phyloP scores from a whole-genome alignment of 2,888 invertebrate genomes.

The Philopedon plagiatum region DNA sequence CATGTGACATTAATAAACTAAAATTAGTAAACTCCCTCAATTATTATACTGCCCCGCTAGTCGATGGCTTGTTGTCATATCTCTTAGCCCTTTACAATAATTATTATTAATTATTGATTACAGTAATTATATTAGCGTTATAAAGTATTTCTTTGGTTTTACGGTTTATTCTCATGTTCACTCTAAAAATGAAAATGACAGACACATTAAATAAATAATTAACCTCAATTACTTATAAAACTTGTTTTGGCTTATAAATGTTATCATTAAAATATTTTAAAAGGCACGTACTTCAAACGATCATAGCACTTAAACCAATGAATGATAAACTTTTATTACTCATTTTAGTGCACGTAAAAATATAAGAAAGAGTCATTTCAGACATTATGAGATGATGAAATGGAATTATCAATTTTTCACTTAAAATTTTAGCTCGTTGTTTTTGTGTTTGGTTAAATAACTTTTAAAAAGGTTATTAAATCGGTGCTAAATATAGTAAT shows the following conservation, averaged over 20 bases:
- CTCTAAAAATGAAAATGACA: background rate
- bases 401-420: constrained; percentile 2
- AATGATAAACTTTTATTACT: constrained; percentile 8
- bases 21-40: too few relatives aligned
- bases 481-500: background rate
- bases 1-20: too few relatives aligned
- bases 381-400: background rate
- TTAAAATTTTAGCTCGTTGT: background rate
- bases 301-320: background rate
- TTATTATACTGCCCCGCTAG: too few relatives aligned
- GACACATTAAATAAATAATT: background rate
- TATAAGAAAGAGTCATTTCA: background rate
- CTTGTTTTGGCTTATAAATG: constrained; percentile 7
- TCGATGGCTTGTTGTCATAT: too few relatives aligned
- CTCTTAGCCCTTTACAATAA: too few relatives aligned
- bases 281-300: background rate
- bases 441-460: background rate
- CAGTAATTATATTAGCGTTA: too few relatives aligned
- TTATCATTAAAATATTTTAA: constrained; percentile 5
- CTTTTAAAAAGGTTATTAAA: background rate
- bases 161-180: too few relatives aligned
- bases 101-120: too few relatives aligned
- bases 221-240: constrained; percentile 9
- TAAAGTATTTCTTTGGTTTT: too few relatives aligned
- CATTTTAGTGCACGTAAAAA: background rate